Evolutionary conservation across 2,888 invertebrate genomes (phyloP).

Genomic region (Parascotia fuliginaria): DNA sequence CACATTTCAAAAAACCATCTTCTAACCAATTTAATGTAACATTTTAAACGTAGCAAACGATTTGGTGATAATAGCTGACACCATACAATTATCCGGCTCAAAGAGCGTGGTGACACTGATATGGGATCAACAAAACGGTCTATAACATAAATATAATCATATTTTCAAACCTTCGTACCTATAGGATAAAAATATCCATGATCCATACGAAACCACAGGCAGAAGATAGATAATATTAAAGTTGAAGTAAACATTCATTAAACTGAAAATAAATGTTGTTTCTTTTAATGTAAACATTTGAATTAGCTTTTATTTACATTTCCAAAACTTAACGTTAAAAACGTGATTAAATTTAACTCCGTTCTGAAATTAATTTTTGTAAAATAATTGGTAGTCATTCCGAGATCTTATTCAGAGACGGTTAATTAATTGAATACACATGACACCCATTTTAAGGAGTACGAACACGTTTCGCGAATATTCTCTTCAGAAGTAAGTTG

Average conservation of each 20-base stretch:
- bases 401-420: constrained; percentile 18
- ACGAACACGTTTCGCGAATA: background rate
- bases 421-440: constrained; percentile 39
- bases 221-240: background rate
- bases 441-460: constrained; percentile 22
- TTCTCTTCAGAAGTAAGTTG: background rate
- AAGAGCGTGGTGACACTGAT: too few relatives aligned
- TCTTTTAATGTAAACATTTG: constrained; percentile 3
- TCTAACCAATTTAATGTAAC: too few relatives aligned
- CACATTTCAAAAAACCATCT: too few relatives aligned
- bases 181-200: too few relatives aligned
- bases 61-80: too few relatives aligned
- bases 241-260: background rate
- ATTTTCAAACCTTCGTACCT: too few relatives aligned
- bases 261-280: background rate
- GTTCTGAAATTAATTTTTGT: constrained; percentile 34
- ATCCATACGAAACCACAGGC: too few relatives aligned
- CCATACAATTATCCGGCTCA: too few relatives aligned
- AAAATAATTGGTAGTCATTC: constrained; percentile 25
- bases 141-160: too few relatives aligned
- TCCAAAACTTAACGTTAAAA: constrained; percentile 6
- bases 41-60: too few relatives aligned
- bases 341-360: constrained; percentile 27
- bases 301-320: constrained; percentile 1
- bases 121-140: too few relatives aligned